A percentile compares a stretch with the other conserved stretches of the same genome.
Evolutionary conservation across 2,113 vertebrate species (phyloP).

Genomic region (Eublepharis macularius): DNA sequence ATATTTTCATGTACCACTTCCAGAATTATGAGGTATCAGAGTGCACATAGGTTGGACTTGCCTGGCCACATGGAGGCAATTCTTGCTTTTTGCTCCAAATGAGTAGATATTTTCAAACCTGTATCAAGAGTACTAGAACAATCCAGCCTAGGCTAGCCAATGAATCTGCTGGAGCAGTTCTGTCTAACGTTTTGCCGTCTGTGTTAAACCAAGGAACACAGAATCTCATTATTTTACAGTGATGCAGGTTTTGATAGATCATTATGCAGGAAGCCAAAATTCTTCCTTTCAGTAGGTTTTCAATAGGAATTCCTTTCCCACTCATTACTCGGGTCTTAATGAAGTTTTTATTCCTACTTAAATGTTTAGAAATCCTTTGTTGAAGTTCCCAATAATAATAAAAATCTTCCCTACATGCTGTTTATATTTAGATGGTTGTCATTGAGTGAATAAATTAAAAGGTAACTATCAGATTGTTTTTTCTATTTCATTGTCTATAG

Average conservation of each 20-base stretch:
- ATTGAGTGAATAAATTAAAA: too few relatives aligned
- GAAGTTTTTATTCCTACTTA: background rate
- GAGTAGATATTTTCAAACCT: too few relatives aligned
- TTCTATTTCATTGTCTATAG: too few relatives aligned
- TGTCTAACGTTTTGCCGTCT: background rate
- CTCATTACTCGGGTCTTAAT: background rate
- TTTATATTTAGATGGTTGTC: background rate
- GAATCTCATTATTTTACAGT: background rate
- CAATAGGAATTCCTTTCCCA: background rate
- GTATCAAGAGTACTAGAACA: too few relatives aligned
- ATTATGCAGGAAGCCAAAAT: background rate
- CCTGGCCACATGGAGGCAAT: too few relatives aligned
- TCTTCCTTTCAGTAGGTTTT: background rate
- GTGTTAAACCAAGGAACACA: background rate
- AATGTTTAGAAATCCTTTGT: slow-evolving; percentile 1
- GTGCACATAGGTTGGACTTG: too few relatives aligned
- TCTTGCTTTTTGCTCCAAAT: too few relatives aligned
- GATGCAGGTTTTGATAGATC: background rate
- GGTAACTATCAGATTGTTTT: too few relatives aligned
- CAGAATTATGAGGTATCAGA: too few relatives aligned
- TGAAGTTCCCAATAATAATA: background rate
- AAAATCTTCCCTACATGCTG: background rate
- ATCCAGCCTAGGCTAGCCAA: too few relatives aligned
- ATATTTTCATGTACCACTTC: too few relatives aligned
- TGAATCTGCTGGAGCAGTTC: background rate